Conservation (phyloP, 1,140 invertebrate species). For the Hyphantria cunea region DNA sequence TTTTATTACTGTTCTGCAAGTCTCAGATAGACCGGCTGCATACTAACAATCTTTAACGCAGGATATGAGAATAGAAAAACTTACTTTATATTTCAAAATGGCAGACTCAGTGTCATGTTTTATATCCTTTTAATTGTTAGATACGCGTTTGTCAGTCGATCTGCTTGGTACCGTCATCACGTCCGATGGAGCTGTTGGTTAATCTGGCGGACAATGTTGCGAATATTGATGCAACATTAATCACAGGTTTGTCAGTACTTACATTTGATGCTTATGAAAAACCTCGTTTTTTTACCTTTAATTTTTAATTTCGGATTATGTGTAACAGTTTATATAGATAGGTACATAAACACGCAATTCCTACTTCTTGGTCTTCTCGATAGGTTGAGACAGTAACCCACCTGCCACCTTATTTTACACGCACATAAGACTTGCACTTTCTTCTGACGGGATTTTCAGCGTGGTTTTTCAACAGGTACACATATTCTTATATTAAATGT, state of each 20-base stretch:
- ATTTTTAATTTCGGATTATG: too few relatives aligned
- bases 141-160: conserved; percentile 3
- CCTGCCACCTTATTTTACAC: too few relatives aligned
- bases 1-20: too few relatives aligned
- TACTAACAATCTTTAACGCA: not conserved
- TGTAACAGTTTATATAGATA: too few relatives aligned
- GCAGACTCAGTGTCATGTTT: conserved; percentile 1
- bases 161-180: conserved; percentile 35
- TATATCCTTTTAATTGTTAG: conserved; percentile 29
- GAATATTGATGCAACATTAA: conserved; percentile 64
- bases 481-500: too few relatives aligned
- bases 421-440: too few relatives aligned
- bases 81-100: conserved; percentile 7
- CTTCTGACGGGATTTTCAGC: too few relatives aligned
- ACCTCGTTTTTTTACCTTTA: too few relatives aligned
- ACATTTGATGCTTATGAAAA: conserved; percentile 19
- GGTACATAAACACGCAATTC: too few relatives aligned
- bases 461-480: too few relatives aligned
- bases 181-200: conserved; percentile 38
- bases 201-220: conserved; percentile 46
- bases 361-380: too few relatives aligned
- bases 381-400: too few relatives aligned
- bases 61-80: conserved; percentile 11
- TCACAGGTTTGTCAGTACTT: conserved; percentile 37
- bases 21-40: not conserved